Percentiles rank a stretch among this genome's conserved stretches.
phyloP scores from a whole-genome alignment of 2,113 vertebrate species.

The Oostethus manadensis region DNA sequence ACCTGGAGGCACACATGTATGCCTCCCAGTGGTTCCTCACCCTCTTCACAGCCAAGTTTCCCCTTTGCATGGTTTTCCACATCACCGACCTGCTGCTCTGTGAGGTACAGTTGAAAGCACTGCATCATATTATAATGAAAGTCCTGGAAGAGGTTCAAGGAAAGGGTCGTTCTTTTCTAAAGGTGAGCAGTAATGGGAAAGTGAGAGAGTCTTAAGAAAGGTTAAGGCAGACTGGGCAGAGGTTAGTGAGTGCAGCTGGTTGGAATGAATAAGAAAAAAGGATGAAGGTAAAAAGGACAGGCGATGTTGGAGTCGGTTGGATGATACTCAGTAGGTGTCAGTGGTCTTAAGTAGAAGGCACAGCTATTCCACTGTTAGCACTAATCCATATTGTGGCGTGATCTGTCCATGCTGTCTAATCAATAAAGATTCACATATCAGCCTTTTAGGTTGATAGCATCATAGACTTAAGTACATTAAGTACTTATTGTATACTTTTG shows the following conservation, averaged over 20 bases:
- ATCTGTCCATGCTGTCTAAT: conserved; percentile 9
- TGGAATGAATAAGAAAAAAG: background rate
- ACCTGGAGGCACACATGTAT: conserved; percentile 97
- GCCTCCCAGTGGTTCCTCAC: conserved; percentile 99
- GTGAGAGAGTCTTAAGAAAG: background rate
- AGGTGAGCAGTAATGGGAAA: conserved; percentile 8
- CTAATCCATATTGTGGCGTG: conserved; percentile 7
- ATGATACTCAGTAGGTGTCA: background rate
- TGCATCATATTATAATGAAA: conserved; percentile 2
- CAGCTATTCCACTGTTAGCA: background rate
- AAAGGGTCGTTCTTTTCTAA: conserved; percentile 7
- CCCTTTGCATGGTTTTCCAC: conserved; percentile 99
- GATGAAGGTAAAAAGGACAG: background rate
- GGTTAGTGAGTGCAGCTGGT: conserved; percentile 1
- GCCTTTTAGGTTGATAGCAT: conserved; percentile 29
- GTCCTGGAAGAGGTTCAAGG: background rate
- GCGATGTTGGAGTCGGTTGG: background rate
- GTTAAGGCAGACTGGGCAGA: background rate
- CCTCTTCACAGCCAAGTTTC: conserved; percentile 99
- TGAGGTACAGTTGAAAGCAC: conserved; percentile 74
- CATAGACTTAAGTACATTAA: conserved; percentile 19
- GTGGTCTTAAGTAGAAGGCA: conserved; percentile 5
- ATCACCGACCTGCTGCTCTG: conserved; percentile 97
- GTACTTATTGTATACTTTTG: conserved; percentile 7
- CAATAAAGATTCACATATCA: conserved; percentile 11